These are phyloP conservation scores for Pao palembangensis DNA, from an alignment of 2,113 vertebrate genomes.

Conservation along the genomic window DNA sequence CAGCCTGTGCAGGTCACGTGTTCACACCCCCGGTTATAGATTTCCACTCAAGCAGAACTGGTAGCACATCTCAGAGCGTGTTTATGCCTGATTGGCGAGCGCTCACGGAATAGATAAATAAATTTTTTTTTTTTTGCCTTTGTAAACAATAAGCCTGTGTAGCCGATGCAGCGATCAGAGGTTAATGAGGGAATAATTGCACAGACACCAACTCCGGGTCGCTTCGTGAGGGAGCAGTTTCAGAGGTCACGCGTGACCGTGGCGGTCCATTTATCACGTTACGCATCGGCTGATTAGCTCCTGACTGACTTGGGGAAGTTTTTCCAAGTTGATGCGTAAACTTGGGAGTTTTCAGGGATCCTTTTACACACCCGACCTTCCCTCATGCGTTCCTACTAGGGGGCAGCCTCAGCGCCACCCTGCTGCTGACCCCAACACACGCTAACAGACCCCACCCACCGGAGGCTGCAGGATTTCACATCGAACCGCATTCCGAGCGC, in stretches of 20 bases:
- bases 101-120: slow-evolving; percentile 19
- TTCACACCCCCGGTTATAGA: slow-evolving; percentile 33
- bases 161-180: slow-evolving; percentile 14
- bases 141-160: slow-evolving; percentile 18
- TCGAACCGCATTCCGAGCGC: not conserved
- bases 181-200: slow-evolving; percentile 46
- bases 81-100: slow-evolving; percentile 59
- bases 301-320: too few species aligned
- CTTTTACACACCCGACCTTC: not conserved
- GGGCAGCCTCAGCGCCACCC: not conserved
- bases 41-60: slow-evolving; percentile 58
- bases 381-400: not conserved
- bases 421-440: slow-evolving; percentile 19
- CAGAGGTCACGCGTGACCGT: not conserved
- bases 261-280: not conserved
- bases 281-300: too few species aligned
- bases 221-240: slow-evolving; percentile 2
- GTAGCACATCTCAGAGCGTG: slow-evolving; percentile 50
- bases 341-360: too few species aligned
- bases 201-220: slow-evolving; percentile 18
- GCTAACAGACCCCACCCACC: not conserved
- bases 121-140: slow-evolving; percentile 15
- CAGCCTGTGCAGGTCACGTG: not conserved
- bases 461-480: slow-evolving; percentile 6
- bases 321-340: too few species aligned